Evolutionary conservation across 2,113 vertebrate species (phyloP), one percentile per base, ranked within the genome.

Genomic region (Xerus inauris): DNA sequence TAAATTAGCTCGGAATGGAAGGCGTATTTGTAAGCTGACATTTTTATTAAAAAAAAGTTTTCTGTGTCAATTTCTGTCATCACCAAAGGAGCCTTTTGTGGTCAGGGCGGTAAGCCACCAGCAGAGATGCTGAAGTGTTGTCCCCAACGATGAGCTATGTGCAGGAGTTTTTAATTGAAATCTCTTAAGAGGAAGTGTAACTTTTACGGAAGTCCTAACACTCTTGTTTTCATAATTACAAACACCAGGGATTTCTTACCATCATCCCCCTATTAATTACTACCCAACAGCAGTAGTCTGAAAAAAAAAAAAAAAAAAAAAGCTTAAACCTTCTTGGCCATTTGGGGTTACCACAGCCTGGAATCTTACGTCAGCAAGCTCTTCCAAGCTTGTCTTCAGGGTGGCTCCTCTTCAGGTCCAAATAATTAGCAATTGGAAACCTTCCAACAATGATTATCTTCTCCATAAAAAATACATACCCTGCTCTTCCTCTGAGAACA

Each of bases 321-420:
- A 73, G 51, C 10, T 8, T 51, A 71, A 40, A n/a, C 16, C 75
- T 96, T 16, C 75, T 96, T 79, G 91, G 94, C 80, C 97, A 77
- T 47, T 85, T 97, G 94, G 96, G 97, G 96, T 97, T 96, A 91
- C 91, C 89, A 69, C 51, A 76, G 89, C 91, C 71, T 84, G 94
- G 85, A 81, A 45, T 92, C 86, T 97, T 79, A 96, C 59, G 16
- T 97, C 95, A 97, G 97, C 97, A 96, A 89, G 80, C 79, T 85
- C 83, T 84, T 80, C 82, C 35, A 92, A 91, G 94, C 95, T 79
- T 92, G 94, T 42, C 89, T 93, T 94, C 38, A 57, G 67, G 90
- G 94, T 82, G 40, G 69, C 87, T 87, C 35, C 85, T 93, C 83
- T 83, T 95, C 32, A 75, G 89, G 73, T 94, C 57, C 42, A 80